Percentiles rank a stretch among this genome's conserved stretches.
Conservation (phyloP, 2,797 vertebrate species). For the Falco naumanni region DNA sequence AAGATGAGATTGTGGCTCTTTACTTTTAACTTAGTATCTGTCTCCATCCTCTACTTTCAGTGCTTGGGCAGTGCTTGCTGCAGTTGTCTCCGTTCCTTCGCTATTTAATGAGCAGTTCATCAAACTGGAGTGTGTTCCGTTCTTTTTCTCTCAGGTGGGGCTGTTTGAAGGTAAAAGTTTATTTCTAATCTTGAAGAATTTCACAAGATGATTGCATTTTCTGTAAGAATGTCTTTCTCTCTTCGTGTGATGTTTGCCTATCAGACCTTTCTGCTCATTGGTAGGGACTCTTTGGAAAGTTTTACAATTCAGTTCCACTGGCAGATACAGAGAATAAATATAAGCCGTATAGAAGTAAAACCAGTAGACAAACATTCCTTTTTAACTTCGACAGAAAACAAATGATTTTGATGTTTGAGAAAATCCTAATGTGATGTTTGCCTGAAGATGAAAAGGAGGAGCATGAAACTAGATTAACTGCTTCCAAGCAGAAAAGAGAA, state of each 20-base stretch:
- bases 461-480: slow-evolving; percentile 23
- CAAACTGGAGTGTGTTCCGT: not conserved
- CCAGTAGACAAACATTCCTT: not conserved
- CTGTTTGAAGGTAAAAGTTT: slow-evolving; percentile 45
- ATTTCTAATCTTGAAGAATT: not conserved
- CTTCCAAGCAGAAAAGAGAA: slow-evolving; percentile 38
- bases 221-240: not conserved
- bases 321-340: not conserved
- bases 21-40: not conserved
- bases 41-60: not conserved
- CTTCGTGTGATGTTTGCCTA: rapidly evolving
- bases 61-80: not conserved
- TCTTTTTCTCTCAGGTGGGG: not conserved
- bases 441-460: slow-evolving; percentile 4
- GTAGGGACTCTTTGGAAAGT: not conserved
- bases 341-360: not conserved
- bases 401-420: not conserved
- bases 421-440: not conserved
- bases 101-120: not conserved
- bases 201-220: not conserved
- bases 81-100: not conserved
- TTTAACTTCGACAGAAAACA: not conserved
- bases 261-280: not conserved
- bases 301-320: not conserved
- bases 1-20: slow-evolving; percentile 55